Percentiles rank a stretch among this genome's conserved stretches.
Evolutionary conservation across 2,888 invertebrate genomes (phyloP).

Genomic region (Aphodius granarius): DNA sequence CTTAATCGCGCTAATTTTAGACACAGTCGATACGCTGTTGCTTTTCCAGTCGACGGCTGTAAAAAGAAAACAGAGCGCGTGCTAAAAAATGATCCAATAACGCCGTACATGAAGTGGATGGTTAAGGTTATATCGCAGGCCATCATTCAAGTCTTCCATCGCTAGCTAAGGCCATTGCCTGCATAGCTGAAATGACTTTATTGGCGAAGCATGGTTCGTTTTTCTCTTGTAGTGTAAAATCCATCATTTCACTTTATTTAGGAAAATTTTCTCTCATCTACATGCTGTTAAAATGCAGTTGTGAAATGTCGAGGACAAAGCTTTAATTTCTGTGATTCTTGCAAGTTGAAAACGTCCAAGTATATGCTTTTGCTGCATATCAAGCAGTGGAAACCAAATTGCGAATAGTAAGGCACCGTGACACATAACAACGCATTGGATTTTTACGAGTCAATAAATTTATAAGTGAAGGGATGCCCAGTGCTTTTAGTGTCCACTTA

Average conservation of each 20-base stretch:
- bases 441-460: conserved; percentile 9
- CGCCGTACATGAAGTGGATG: neutral
- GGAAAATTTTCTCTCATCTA: too few species aligned
- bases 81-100: neutral
- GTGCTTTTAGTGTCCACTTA: conserved; percentile 34
- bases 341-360: too few species aligned
- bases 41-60: neutral
- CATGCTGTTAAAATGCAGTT: too few species aligned
- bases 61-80: neutral
- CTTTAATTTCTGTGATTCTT: too few species aligned
- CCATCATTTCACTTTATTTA: too few species aligned
- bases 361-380: too few species aligned
- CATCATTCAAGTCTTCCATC: neutral
- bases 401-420: too few species aligned
- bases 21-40: neutral
- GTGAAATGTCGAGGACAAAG: too few species aligned
- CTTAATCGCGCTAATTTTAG: neutral
- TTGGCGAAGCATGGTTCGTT: neutral
- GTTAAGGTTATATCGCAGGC: neutral
- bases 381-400: too few species aligned
- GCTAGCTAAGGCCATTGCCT: neutral
- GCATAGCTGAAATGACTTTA: neutral
- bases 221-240: too few species aligned
- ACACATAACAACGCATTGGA: conserved; percentile 8
- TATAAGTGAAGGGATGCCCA: neutral